Evolutionary conservation across 2,113 vertebrate genomes (phyloP).

Genomic region (Zosterops lateralis): DNA sequence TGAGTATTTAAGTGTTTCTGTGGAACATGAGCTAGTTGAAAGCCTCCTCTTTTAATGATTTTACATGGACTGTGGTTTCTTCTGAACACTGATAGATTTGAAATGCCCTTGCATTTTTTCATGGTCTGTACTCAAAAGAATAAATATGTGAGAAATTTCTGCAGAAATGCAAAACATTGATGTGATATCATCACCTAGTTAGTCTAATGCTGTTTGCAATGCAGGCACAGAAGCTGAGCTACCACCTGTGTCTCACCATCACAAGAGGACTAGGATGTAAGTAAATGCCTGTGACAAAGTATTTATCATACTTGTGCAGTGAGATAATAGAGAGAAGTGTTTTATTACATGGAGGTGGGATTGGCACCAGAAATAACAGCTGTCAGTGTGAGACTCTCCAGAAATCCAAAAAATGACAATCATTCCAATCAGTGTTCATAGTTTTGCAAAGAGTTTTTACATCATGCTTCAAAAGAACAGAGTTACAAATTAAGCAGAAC

Average conservation of each 20-base stretch:
- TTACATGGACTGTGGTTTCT: neutral
- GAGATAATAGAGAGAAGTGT: conserved; percentile 48
- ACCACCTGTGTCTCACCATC: conserved; percentile 68
- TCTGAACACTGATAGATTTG: neutral
- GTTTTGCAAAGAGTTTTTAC: neutral
- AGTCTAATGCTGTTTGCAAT: conserved; percentile 29
- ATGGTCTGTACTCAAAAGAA: neutral
- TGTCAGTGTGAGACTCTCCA: conserved; percentile 26
- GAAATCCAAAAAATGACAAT: conserved; percentile 52
- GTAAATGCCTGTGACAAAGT: conserved; percentile 59
- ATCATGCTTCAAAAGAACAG: neutral
- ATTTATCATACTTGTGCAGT: conserved; percentile 62
- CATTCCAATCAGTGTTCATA: neutral
- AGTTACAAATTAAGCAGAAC: neutral
- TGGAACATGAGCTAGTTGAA: neutral
- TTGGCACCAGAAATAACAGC: conserved; percentile 52
- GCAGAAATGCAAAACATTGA: neutral
- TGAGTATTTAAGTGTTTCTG: neutral
- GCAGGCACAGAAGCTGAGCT: neutral
- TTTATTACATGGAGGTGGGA: conserved; percentile 43
- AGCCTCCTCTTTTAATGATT: neutral
- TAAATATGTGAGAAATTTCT: neutral
- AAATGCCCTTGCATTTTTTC: neutral
- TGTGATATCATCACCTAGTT: conserved; percentile 26
- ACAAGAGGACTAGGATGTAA: conserved; percentile 18